Percentiles rank a stretch among this genome's conserved stretches.
Conservation (phyloP, 2,888 invertebrate species). For the Drosophila birchii region DNA sequence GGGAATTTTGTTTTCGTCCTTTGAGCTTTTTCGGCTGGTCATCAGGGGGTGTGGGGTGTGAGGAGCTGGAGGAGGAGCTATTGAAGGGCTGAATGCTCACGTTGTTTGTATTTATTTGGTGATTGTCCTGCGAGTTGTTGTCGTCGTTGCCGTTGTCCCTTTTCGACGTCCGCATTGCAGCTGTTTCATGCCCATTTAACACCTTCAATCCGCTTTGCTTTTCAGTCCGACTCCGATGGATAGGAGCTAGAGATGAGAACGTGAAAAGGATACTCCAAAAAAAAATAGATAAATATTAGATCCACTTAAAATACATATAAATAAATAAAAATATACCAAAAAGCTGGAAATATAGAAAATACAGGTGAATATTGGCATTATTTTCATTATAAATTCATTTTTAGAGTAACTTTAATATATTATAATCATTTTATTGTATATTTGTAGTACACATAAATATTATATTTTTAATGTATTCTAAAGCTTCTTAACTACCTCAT, state of each 20-base stretch:
- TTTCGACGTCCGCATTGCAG: conserved; percentile 68
- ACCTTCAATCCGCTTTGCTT: conserved; percentile 72
- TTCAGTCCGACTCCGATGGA: conserved; percentile 23
- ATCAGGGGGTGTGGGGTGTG: not conserved
- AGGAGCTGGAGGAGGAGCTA: not conserved
- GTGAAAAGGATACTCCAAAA: not conserved
- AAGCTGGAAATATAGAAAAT: no score
- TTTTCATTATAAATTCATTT: no score
- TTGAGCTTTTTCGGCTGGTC: conserved; percentile 66
- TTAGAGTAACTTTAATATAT: no score
- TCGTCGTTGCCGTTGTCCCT: conserved; percentile 36
- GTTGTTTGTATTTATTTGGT: conserved; percentile 70
- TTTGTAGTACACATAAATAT: accelerated
- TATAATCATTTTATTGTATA: no score
- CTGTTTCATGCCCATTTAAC: conserved; percentile 82
- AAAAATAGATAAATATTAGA: not conserved
- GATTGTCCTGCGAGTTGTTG: conserved; percentile 61
- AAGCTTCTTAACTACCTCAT: not conserved
- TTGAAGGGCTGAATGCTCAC: conserved; percentile 26
- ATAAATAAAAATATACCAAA: no score
- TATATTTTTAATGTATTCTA: not conserved
- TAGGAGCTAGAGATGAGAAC: conserved; percentile 34
- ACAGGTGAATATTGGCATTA: no score
- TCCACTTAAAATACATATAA: not conserved
- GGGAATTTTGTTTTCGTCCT: conserved; percentile 69